Base-by-base conservation (phyloP, 1,140 invertebrate species). In the Aplysia californica region DNA sequence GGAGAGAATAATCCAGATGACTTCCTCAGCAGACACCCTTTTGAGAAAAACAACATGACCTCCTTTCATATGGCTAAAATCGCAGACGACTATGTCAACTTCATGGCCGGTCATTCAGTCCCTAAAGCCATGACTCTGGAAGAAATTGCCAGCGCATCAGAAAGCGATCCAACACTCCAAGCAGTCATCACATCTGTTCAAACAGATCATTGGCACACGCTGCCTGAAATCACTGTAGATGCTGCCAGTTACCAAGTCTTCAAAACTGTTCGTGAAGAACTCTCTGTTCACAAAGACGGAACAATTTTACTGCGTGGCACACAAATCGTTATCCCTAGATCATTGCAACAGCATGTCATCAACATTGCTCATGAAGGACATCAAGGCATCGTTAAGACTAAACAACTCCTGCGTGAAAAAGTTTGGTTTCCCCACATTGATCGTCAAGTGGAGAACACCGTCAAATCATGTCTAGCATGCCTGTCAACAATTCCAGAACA, bases 371-470 rank as follows among this genome's bases (percentile, higher is more conserved):
- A 39, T 56, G 58, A 2, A 31, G 56, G 3, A 18, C 66, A 69
- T 18, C 33, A 69, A 39, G 1, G 1, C 20, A 38, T 39, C 6
- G 35, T 36, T n/a, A 39, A n/a, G 36, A 69, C 33, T 39, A 69
- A 4, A 15, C 21, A 3, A 21, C 10, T 38, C 3, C 1, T 33
- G 33, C 18, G 70, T 15, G 70, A 29, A 20, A 61, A 3, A 38
- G 44, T 58, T 10, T 26, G 26, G 84, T 88, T 86, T 65, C 85
- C 85, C 33, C 72, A 77, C 23, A 80, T 87, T 20, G 86, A n/a
- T n/a, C n/a, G n/a, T n/a, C n/a, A n/a, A n/a, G n/a, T n/a, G n/a
- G n/a, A n/a, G n/a, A n/a, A n/a, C n/a, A n/a, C n/a, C n/a, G n/a
- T n/a, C n/a, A n/a, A n/a, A n/a, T n/a, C n/a, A n/a, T n/a, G n/a